phyloP scores from a whole-genome alignment of 2,113 vertebrate genomes.

The Saccopteryx bilineata region DNA sequence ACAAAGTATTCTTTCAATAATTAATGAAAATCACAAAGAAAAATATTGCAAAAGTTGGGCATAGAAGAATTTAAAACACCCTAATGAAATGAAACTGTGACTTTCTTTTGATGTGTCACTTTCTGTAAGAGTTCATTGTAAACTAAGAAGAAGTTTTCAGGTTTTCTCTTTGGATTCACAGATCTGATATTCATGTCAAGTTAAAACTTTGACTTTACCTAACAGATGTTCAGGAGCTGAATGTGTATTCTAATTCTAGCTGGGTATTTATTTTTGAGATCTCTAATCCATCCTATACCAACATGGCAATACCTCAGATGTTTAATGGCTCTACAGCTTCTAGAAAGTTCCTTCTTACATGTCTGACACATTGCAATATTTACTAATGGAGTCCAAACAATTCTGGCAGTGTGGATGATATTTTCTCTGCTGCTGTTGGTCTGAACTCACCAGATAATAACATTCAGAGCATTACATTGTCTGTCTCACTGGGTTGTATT shows the following conservation, averaged over 20 bases:
- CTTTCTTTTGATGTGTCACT: neutral
- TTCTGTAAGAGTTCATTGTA: neutral
- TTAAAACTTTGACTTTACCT: conserved; percentile 22
- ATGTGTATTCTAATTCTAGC: conserved; percentile 34
- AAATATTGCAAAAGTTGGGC: neutral
- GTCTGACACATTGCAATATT: neutral
- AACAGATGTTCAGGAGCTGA: conserved; percentile 47
- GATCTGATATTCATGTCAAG: conserved; percentile 40
- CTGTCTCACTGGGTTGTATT: neutral
- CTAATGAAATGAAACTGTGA: neutral
- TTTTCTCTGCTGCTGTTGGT: neutral
- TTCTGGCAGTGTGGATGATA: neutral
- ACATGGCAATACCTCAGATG: neutral
- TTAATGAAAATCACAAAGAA: conserved; percentile 12
- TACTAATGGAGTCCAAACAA: neutral
- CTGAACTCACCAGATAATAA: neutral
- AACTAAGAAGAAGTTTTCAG: neutral
- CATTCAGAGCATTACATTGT: neutral
- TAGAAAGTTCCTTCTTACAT: neutral
- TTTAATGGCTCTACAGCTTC: neutral
- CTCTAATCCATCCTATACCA: neutral
- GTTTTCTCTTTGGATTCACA: neutral
- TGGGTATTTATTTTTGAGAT: conserved; percentile 56
- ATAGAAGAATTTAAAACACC: conserved; percentile 5
- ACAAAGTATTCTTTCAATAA: conserved; percentile 10